Conservation (phyloP, 2,888 invertebrate species). For the Andrena dorsata region DNA sequence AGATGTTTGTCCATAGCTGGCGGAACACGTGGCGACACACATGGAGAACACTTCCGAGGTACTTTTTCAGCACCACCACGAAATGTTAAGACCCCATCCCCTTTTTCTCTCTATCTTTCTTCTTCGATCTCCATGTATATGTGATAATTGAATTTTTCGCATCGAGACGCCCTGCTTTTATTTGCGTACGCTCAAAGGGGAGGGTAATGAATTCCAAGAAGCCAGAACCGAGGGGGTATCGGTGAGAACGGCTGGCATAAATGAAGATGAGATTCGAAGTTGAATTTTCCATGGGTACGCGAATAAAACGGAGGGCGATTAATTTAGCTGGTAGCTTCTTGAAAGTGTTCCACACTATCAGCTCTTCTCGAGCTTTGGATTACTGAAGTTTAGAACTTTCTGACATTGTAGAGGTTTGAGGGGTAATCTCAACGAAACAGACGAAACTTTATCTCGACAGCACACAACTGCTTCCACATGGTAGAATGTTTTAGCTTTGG, state of each 20-base stretch:
- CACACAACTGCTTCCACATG: constrained; percentile 11
- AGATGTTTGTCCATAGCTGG: constrained; percentile 82
- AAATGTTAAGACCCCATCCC: constrained; percentile 66
- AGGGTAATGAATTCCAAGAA: background rate
- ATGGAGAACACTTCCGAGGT: constrained; percentile 82
- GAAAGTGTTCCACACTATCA: constrained; percentile 24
- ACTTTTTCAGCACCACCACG: constrained; percentile 75
- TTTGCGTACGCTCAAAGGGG: constrained; percentile 42
- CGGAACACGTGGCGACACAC: constrained; percentile 83
- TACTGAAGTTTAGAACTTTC: background rate
- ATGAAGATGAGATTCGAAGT: background rate
- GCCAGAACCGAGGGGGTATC: background rate
- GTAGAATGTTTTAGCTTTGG: background rate
- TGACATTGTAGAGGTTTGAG: background rate
- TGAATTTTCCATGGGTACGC: background rate
- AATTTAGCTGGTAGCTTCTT: constrained; percentile 36
- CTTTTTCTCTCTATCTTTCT: constrained; percentile 63
- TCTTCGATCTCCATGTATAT: constrained; percentile 61
- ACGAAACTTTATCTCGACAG: constrained; percentile 3
- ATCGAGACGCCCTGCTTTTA: constrained; percentile 44
- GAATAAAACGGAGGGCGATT: constrained; percentile 32
- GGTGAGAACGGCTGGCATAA: background rate
- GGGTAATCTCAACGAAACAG: background rate
- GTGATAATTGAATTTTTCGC: constrained; percentile 48
- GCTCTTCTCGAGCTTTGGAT: background rate